These are phyloP conservation scores for Macrotus californicus DNA, from an alignment of 2,113 vertebrate genomes.

Conservation along the genomic window DNA sequence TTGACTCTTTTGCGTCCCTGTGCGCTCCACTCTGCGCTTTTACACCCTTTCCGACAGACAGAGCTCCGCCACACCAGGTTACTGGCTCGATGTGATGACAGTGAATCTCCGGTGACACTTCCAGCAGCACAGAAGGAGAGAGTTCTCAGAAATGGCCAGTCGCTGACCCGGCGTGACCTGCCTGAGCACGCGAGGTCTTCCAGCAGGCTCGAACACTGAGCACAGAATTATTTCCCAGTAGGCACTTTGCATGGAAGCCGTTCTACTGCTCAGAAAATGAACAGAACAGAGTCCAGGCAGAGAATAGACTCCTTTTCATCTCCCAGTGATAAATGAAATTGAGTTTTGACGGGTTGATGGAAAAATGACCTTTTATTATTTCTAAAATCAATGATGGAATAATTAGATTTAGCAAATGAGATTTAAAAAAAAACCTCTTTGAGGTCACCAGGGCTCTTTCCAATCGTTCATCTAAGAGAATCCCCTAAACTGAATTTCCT, in stretches of 20 bases:
- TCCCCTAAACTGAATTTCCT: neutral
- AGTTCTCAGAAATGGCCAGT: slow-evolving; percentile 69
- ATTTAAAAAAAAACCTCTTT: slow-evolving; percentile 9
- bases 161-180: slow-evolving; percentile 12
- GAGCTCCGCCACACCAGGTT: neutral
- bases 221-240: slow-evolving; percentile 32
- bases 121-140: slow-evolving; percentile 42
- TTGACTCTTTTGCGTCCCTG: neutral
- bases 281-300: neutral
- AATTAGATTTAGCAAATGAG: slow-evolving; percentile 71
- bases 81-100: neutral
- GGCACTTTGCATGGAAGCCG: slow-evolving; percentile 25
- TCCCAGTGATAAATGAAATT: slow-evolving; percentile 60
- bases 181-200: slow-evolving; percentile 2
- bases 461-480: neutral
- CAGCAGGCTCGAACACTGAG: neutral
- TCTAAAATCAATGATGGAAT: slow-evolving; percentile 68
- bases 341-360: slow-evolving; percentile 60
- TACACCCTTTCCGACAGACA: slow-evolving; percentile 35
- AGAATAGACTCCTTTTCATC: slow-evolving; percentile 35
- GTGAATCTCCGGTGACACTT: slow-evolving; percentile 57
- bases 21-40: neutral
- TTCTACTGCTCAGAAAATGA: slow-evolving; percentile 17
- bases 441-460: neutral
- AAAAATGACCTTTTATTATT: slow-evolving; percentile 65